phyloP scores from a whole-genome alignment of 1,140 invertebrate genomes.

The Caenorhabditis elegans region WBcel235 BX284602.5:8021001-8021500 shows the following conservation, averaged over 20 bases:
- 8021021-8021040: neutral
- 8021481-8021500: constrained; percentile 89
- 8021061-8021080: neutral
- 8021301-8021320: constrained; percentile 49
- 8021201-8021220: neutral
- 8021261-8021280: neutral
- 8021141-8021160: neutral
- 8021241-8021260: constrained; percentile 56
- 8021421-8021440: constrained; percentile 90
- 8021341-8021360: neutral
- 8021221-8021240: constrained; percentile 60
- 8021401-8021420: constrained; percentile 74
- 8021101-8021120: neutral
- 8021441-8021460: constrained; percentile 99
- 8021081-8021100: neutral
- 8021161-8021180: neutral
- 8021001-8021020: neutral
- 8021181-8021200: constrained; percentile 8
- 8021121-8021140: neutral
- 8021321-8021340: neutral
- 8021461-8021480: constrained; percentile 88
- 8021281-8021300: neutral
- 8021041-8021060: neutral
- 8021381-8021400: constrained; percentile 87
- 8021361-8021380: neutral